Evolutionary conservation across 1,140 invertebrate genomes (phyloP).

Genomic region (Aphidius ervi): DNA sequence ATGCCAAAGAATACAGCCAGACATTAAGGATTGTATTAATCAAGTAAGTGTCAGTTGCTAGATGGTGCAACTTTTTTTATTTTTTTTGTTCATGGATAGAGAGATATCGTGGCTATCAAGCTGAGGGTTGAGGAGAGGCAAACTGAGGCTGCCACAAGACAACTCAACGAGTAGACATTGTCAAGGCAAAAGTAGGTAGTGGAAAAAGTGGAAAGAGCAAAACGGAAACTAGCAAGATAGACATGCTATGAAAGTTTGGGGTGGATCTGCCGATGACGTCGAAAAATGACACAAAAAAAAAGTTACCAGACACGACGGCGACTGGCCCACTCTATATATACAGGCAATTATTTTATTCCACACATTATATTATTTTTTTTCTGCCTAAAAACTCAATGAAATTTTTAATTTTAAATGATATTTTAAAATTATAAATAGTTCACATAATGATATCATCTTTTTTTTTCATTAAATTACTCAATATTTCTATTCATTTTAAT

Average conservation of each 20-base stretch:
- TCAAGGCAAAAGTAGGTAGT: background rate
- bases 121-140: background rate
- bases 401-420: no score
- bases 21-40: slow-evolving; percentile 54
- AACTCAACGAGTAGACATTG: background rate
- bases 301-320: slow-evolving; percentile 43
- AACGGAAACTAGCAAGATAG: slow-evolving; percentile 37
- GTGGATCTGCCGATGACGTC: slow-evolving; percentile 49
- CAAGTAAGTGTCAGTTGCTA: slow-evolving; percentile 30
- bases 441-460: no score
- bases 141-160: no score
- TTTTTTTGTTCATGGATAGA: background rate
- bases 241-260: slow-evolving; percentile 37
- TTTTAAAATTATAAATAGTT: no score
- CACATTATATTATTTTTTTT: no score
- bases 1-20: slow-evolving; percentile 14
- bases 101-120: slow-evolving; percentile 1
- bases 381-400: no score
- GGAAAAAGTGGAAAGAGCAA: slow-evolving; percentile 24
- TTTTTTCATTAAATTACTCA: no score
- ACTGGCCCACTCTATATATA: slow-evolving; percentile 6
- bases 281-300: slow-evolving; percentile 52
- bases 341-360: no score
- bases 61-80: slow-evolving; percentile 14
- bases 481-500: no score